A percentile compares a stretch with the other conserved stretches of the same genome.
Evolutionary conservation across 2,888 invertebrate genomes (phyloP).

Genomic region (Drosophila sordidapex): DNA sequence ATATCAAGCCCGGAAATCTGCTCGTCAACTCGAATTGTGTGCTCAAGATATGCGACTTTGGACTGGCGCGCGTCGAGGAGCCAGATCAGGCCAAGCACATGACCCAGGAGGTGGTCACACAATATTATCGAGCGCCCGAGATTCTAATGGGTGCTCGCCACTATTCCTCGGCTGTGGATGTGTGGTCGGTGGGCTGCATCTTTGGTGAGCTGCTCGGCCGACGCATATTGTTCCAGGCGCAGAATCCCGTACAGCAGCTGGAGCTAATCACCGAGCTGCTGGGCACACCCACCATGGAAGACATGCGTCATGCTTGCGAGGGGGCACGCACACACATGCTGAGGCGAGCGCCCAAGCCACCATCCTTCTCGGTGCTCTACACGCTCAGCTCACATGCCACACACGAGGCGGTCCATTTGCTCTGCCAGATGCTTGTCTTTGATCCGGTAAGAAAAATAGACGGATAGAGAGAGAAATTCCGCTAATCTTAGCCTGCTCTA

Average conservation of each 20-base stretch:
- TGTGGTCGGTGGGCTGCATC: slow-evolving; percentile 99
- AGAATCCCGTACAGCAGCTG: slow-evolving; percentile 98
- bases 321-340: slow-evolving; percentile 97
- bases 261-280: slow-evolving; percentile 98
- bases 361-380: slow-evolving; percentile 95
- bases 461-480: background rate
- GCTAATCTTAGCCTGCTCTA: background rate
- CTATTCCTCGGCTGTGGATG: slow-evolving; percentile 98
- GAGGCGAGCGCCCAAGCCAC: slow-evolving; percentile 93
- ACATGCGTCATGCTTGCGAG: slow-evolving; percentile 98
- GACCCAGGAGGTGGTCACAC: slow-evolving; percentile 99
- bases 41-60: slow-evolving; percentile 99
- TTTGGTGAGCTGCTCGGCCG: slow-evolving; percentile 98
- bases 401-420: slow-evolving; percentile 98
- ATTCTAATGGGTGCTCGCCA: slow-evolving; percentile 99
- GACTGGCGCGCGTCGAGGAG: slow-evolving; percentile 98
- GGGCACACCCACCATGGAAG: slow-evolving; percentile 97
- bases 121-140: slow-evolving; percentile 99
- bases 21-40: slow-evolving; percentile 99
- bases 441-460: slow-evolving; percentile 91
- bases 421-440: slow-evolving; percentile 98
- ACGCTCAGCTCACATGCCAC: slow-evolving; percentile 96
- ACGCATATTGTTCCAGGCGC: slow-evolving; percentile 98
- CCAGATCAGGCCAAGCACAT: slow-evolving; percentile 96
- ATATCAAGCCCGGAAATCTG: slow-evolving; percentile 99